Base-by-base conservation (phyloP, 2,888 invertebrate species). In the Mantis religiosa region DNA sequence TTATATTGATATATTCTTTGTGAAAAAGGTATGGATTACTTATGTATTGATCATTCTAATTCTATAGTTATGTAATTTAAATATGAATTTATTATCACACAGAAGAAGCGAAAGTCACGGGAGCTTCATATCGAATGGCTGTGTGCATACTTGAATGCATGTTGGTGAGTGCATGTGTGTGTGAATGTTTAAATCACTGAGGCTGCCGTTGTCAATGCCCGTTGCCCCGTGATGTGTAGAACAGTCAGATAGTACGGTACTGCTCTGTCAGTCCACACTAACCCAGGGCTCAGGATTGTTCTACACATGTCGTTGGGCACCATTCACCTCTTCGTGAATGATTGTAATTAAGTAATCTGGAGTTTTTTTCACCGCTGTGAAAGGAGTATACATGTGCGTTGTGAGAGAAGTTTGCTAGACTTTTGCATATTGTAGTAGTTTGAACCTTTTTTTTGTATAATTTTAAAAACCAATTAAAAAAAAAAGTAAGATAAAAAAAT, bases 381-480 rank as follows among this genome's bases (percentile, higher is more conserved):
- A 85, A 34, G 71, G 83, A 84, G 84, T 47, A 30, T 47, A 41
- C 54, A 85, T 47, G 47, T 85, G 81, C 54, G 84, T 83, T 88
- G 88, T 71, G 89, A 88, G 85, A 90, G 85, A 41, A 89, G 87
- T 89, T 71, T 15, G 54, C 84, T 84, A 82, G 87, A 87, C 41
- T 89, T 89, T 89, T 90, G 90, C 90, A 89, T 90, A 90, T 82
- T 89, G 89, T 89, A 89, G 88, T 89, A 88, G 88, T 81, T 71
- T 15, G 89, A 87, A 27, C 86, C 41, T 86, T 89, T 90, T 89
- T 90, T 89, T 90, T 83, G 85, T 89, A 87, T 89, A 87, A 83
- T 86, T 90, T 90, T 88, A 85, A 89, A 89, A 89, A 83, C 84
- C 83, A 84, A n/a, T 89, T 89, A 89, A 88, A 86, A 88, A 30